Base-by-base conservation (phyloP, 2,113 vertebrate genomes). In the Patagioenas fasciata region DNA sequence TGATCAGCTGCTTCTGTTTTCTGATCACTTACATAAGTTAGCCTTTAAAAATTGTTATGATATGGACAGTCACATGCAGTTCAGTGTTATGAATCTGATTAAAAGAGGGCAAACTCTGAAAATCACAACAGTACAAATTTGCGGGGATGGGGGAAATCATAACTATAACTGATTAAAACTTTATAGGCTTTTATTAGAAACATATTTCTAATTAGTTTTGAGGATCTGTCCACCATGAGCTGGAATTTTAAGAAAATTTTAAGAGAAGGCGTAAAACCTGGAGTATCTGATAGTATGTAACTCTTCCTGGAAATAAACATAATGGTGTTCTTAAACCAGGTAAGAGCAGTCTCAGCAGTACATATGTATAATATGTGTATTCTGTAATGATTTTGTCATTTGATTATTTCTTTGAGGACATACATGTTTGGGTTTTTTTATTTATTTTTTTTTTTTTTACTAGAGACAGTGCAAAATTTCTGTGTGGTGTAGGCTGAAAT, bases 241-340 rank as follows among this genome's bases (percentile, higher is more conserved):
- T 79, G 23, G 17, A 70, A 74, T 62, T 78, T 66, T 56, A 74
- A 64, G 31, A 26, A 65, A 79, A 81, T 62, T 78, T 70, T 56
- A 74, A 64, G 32, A 29, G 61, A 79, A 81, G 21, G 2, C 1
- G 2, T 61, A 51, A 71, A 77, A 23, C 7, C 44, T 7, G 2
- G 8, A 14, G 3, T 3, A 20, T 40, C 17, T 78, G 36, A 4
- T 10, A 11, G 7, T 15, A 2, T 26, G 0, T 20, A 53, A 21
- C 10, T 61, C n/a, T 72, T 94, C 18, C 15, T 54, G 19, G 38
- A 85, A 66, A 19, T 32, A 60, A 80, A 26, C 2, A 13, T 36
- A 75, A 72, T 36, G 7, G 8, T 7, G 2, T 57, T 77, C 26
- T 73, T 51, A 78, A 67, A 15, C 34, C n/a, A 53, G 32, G 4